Evolutionary conservation across 1,140 invertebrate genomes (phyloP).

Genomic region (Ectropis grisescens): DNA sequence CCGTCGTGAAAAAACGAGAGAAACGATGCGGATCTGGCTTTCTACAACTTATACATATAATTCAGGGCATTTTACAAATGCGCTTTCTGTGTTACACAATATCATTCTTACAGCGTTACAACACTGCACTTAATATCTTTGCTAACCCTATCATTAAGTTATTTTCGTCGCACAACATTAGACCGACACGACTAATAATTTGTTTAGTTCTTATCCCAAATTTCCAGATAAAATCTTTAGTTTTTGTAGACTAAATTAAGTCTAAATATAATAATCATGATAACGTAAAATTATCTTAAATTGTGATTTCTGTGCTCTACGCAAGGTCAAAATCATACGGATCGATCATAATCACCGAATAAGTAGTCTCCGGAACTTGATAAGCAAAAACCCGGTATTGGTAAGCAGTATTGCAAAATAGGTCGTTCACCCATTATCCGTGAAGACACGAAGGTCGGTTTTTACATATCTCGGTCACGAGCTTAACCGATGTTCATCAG

Average conservation of each 20-base stretch:
- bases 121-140: conserved; percentile 14
- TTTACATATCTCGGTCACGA: conserved; percentile 30
- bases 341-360: too few species aligned
- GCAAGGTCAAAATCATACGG: too few species aligned
- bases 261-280: too few species aligned
- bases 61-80: conserved; percentile 27
- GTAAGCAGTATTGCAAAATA: conserved; percentile 13
- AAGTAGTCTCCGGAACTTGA: too few species aligned
- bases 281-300: too few species aligned
- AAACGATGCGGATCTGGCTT: conserved; percentile 15
- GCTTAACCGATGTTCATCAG: conserved; percentile 8
- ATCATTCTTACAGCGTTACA: conserved; percentile 11
- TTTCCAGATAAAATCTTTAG: too few species aligned
- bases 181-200: too few species aligned
- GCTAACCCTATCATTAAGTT: conserved; percentile 25
- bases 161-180: conserved; percentile 21
- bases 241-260: too few species aligned
- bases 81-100: conserved; percentile 37
- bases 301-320: too few species aligned
- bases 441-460: conserved; percentile 23
- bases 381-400: too few species aligned
- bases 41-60: conserved; percentile 21
- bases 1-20: neutral
- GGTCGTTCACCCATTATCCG: conserved; percentile 28
- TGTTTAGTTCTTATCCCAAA: too few species aligned